These are phyloP conservation scores for Diachasmimorpha longicaudata DNA, from an alignment of 1,140 invertebrate genomes.

Conservation along the genomic window DNA sequence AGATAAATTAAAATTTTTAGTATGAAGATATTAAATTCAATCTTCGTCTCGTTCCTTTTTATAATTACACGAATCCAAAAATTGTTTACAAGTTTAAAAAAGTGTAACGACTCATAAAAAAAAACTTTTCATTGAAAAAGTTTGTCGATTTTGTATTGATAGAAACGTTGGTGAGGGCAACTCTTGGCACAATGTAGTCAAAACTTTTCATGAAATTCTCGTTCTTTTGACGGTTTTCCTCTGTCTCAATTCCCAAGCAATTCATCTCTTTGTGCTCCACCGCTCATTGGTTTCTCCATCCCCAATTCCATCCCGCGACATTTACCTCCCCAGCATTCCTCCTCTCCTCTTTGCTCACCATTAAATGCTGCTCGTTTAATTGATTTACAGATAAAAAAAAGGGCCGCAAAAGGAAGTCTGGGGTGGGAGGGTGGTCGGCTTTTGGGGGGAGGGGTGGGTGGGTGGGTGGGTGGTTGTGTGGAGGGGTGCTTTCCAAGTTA, in stretches of 20 bases:
- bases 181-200: conserved; percentile 6
- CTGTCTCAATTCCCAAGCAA: neutral
- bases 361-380: conserved; percentile 8
- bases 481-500: no score
- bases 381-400: neutral
- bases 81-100: no score
- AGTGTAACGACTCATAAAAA: neutral
- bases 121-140: conserved; percentile 4
- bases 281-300: conserved; percentile 12
- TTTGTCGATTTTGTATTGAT: neutral
- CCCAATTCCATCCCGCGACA: neutral
- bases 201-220: conserved; percentile 4
- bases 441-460: no score
- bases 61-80: no score
- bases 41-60: no score
- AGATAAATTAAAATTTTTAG: no score
- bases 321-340: neutral
- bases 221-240: neutral
- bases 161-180: neutral
- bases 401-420: neutral
- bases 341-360: neutral
- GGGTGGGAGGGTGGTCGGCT: neutral
- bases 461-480: no score
- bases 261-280: neutral
- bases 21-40: no score